These are phyloP conservation scores for Chloroceryle aenea DNA, from an alignment of 2,113 vertebrate species.

Conservation along the genomic window DNA sequence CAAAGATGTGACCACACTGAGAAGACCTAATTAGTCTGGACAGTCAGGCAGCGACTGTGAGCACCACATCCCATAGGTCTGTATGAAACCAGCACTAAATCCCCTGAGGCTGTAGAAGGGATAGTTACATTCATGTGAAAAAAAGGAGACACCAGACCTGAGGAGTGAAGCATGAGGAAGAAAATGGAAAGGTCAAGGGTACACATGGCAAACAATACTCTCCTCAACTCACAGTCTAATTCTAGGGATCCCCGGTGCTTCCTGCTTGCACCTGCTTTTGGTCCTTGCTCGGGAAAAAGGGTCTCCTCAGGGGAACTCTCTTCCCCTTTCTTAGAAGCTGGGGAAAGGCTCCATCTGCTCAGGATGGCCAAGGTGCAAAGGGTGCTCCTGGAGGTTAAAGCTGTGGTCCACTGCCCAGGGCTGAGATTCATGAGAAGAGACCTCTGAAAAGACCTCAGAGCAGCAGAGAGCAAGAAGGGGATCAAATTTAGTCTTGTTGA, in stretches of 20 bases:
- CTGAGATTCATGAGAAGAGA: background rate
- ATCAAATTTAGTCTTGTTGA: conserved; percentile 14
- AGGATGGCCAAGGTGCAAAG: background rate
- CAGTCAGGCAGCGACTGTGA: background rate
- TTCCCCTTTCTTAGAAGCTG: background rate
- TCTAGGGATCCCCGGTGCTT: background rate
- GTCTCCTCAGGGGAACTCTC: background rate
- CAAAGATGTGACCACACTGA: background rate
- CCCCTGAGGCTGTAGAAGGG: rapidly evolving
- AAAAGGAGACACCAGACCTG: background rate
- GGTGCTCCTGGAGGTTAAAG: background rate
- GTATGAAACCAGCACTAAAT: background rate
- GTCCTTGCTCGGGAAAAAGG: background rate
- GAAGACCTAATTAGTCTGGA: background rate
- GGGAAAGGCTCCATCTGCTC: background rate
- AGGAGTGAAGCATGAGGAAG: background rate
- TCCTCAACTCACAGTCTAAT: background rate
- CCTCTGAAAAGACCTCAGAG: background rate
- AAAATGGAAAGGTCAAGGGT: background rate
- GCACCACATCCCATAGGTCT: rapidly evolving
- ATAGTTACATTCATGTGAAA: background rate
- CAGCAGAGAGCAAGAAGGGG: background rate
- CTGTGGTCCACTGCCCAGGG: background rate
- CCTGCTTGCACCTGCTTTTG: background rate
- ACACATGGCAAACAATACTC: background rate